A percentile compares a stretch with the other conserved stretches of the same genome.
phyloP scores from a whole-genome alignment of 2,113 vertebrate species.

The Nestor notabilis region DNA sequence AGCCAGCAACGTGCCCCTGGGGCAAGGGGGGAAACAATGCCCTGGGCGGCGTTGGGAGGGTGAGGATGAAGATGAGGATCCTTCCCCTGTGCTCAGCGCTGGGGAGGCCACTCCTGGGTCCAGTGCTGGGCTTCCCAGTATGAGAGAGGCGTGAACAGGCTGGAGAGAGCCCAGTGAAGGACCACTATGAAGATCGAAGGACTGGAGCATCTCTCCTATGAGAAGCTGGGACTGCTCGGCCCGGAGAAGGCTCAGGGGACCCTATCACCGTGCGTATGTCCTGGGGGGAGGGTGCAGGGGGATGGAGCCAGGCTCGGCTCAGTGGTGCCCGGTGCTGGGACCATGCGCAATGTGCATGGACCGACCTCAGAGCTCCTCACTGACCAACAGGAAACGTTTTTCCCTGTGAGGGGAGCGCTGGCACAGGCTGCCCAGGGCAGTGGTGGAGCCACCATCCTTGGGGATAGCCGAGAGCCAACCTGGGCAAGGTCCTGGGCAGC shows the following conservation, averaged over 20 bases:
- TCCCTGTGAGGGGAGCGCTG: fast-evolving
- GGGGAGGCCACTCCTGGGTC: not conserved
- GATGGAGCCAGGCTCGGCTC: not conserved
- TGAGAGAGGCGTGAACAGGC: fast-evolving
- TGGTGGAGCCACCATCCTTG: not conserved
- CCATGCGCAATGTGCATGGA: not conserved
- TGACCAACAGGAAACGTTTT: not conserved
- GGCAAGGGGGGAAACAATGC: not conserved
- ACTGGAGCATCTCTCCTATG: not conserved
- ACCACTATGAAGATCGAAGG: not conserved
- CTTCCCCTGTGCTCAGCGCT: fast-evolving
- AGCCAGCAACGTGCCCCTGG: not conserved
- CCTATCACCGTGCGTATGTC: fast-evolving
- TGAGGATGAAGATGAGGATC: not conserved
- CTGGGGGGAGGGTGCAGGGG: not conserved
- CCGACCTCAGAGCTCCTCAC: not conserved
- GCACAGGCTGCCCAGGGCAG: not conserved
- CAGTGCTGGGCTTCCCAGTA: not conserved
- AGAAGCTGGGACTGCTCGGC: not conserved
- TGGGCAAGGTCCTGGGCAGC: not conserved
- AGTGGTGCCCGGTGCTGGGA: not conserved
- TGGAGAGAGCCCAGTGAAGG: not conserved
- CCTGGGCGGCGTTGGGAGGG: not conserved
- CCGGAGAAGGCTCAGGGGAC: not conserved
- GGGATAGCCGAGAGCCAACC: not conserved